phyloP scores from a whole-genome alignment of 2,888 invertebrate genomes.

The Heliconius ethilla region DNA sequence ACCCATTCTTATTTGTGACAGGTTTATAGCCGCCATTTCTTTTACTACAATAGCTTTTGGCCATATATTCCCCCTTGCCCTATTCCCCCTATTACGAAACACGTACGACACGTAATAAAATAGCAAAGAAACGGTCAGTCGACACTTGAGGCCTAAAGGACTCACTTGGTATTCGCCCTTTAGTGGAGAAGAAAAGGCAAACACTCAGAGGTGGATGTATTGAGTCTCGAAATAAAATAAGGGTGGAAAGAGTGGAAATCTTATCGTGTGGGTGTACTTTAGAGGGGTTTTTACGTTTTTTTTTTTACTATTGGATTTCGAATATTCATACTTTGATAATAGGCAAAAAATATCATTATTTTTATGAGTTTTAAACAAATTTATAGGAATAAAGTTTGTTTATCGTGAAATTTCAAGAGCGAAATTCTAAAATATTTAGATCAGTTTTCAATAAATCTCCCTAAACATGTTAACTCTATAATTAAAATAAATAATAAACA shows the following conservation, averaged over 20 bases:
- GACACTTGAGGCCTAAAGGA: slow-evolving; percentile 70
- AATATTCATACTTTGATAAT: background rate
- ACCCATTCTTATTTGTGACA: slow-evolving; percentile 22
- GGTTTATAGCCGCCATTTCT: slow-evolving; percentile 16
- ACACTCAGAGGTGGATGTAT: slow-evolving; percentile 78
- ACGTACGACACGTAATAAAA: slow-evolving; percentile 79
- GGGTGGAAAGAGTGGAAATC: slow-evolving; percentile 64
- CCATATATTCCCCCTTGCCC: slow-evolving; percentile 36
- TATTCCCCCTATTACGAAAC: slow-evolving; percentile 60
- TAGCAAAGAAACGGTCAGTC: slow-evolving; percentile 72
- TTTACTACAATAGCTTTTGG: slow-evolving; percentile 26
- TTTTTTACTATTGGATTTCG: background rate
- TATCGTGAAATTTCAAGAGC: no score
- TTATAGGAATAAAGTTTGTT: no score
- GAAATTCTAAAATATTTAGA: no score
- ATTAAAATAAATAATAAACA: background rate
- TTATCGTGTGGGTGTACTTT: slow-evolving; percentile 48
- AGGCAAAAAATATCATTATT: no score
- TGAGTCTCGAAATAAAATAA: slow-evolving; percentile 81
- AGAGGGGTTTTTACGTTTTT: slow-evolving; percentile 54
- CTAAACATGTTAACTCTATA: background rate
- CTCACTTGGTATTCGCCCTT: slow-evolving; percentile 76
- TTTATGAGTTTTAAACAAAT: no score
- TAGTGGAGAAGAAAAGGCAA: slow-evolving; percentile 72
- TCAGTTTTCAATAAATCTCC: no score